Conservation (phyloP, 2,113 vertebrate species). For the Vulpes vulpes region DNA sequence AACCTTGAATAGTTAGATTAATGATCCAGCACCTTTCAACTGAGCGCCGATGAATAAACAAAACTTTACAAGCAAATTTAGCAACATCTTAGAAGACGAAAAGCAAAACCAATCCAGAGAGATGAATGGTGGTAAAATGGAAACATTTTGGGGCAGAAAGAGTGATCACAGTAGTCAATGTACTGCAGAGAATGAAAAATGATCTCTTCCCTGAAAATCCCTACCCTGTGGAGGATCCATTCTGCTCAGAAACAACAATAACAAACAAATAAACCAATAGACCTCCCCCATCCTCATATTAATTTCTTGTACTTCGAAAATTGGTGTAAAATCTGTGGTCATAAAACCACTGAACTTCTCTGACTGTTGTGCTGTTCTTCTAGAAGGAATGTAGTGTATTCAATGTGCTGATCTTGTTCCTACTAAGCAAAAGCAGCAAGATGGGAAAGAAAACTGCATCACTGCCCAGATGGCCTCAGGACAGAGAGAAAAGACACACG, state of each 20-base stretch:
- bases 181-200: not conserved
- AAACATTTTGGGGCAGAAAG: constrained; percentile 8
- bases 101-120: constrained; percentile 73
- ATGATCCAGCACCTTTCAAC: constrained; percentile 81
- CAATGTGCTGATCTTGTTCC: not conserved
- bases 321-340: not conserved
- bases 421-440: constrained; percentile 46
- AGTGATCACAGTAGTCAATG: not conserved
- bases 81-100: constrained; percentile 76
- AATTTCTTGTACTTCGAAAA: not conserved
- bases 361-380: not conserved
- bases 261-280: not conserved
- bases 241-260: not conserved
- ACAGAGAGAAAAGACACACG: constrained; percentile 44
- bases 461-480: not conserved
- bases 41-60: constrained; percentile 82
- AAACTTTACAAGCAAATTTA: constrained; percentile 85
- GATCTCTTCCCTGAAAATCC: not conserved
- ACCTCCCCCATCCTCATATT: no score
- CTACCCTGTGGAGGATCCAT: not conserved
- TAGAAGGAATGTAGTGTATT: not conserved
- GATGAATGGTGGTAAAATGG: constrained; percentile 41
- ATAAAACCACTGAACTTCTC: not conserved
- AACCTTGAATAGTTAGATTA: constrained; percentile 85
- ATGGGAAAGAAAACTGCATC: not conserved